Conservation (phyloP, 2,797 vertebrate species). For the Hafferia zeledoni region DNA sequence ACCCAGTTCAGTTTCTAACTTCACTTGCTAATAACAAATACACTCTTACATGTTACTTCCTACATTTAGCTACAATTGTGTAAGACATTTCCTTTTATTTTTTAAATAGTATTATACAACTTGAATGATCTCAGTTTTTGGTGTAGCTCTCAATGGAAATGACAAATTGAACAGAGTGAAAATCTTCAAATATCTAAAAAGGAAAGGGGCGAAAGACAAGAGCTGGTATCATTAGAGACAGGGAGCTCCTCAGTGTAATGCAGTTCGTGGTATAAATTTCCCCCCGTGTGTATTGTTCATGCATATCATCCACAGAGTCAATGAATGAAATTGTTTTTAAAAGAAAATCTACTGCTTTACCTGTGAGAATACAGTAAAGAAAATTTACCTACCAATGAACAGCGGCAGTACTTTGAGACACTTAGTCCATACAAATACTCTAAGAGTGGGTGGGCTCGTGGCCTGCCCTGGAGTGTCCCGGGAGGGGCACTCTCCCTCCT, state of each 20-base stretch:
- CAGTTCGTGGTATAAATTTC: not conserved
- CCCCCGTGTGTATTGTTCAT: not conserved
- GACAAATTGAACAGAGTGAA: not conserved
- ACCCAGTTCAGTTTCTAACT: not conserved
- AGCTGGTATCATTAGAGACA: not conserved
- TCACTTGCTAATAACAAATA: not conserved
- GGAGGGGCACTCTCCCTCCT: slow-evolving; percentile 42
- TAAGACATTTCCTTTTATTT: not conserved
- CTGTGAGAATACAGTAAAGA: slow-evolving; percentile 65
- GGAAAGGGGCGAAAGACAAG: not conserved
- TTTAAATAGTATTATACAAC: not conserved
- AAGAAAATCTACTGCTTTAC: slow-evolving; percentile 26
- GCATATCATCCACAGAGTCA: not conserved
- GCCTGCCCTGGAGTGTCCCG: slow-evolving; percentile 45
- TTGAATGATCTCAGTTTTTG: not conserved
- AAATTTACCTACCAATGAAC: slow-evolving; percentile 66
- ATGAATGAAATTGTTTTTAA: not conserved
- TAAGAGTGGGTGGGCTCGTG: slow-evolving; percentile 51
- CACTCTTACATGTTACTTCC: not conserved
- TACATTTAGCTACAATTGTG: not conserved
- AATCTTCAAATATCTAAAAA: not conserved
- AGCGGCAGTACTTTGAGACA: slow-evolving; percentile 63
- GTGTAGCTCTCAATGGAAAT: not conserved
- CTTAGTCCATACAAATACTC: slow-evolving; percentile 58
- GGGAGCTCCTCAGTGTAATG: not conserved